Base-by-base conservation (phyloP, 2,797 vertebrate species). In the Corythornis leucogaster region DNA sequence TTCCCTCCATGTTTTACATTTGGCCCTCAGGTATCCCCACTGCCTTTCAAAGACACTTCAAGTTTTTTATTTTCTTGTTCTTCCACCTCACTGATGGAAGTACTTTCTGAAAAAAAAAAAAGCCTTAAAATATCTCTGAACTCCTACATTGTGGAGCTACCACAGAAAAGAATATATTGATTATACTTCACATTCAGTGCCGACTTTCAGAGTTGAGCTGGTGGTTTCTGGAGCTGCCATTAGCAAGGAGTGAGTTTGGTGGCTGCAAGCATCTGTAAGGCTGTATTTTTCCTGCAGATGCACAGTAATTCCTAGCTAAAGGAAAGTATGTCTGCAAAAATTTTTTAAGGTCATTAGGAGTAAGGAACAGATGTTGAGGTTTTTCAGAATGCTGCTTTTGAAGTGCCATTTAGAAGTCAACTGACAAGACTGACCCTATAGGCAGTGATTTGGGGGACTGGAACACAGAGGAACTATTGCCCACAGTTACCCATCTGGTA, bases 401-500 rank as follows among this genome's bases (percentile, higher is more conserved):
- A 98, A 97, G 96, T 95, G 38, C 94, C 95, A 88, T 96, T 96
- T 96, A 95, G 90, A 89, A 97, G 89, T 96, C 95, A 92, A 78
- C 93, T 97, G 97, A 97, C 96, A 96, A 94, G 94, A 88, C 93
- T 93, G 77, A 97, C 97, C 97, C 97, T 96, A 89, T 94, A 96
- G 93, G 94, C 96, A 95, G 78, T 92, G 85, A 87, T 90, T 96
- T 97, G 83, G 71, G 95, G 95, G 95, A 94, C 92, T 92, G 90
- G 81, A 92, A 89, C 91, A 88, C 82, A 94, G 90, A 88, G 92
- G 96, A 96, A 94, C 94, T 87, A 81, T 96, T 96, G 96, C 96
- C 97, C 97, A 91, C 87, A 97, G 83, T 97, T 96, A 95, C 96
- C 97, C 98, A 98, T 98, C 97, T 98, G 97, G 97, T 95, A 97